phyloP scores from a whole-genome alignment of 2,113 vertebrate species.

The Cnemophilus loriae region DNA sequence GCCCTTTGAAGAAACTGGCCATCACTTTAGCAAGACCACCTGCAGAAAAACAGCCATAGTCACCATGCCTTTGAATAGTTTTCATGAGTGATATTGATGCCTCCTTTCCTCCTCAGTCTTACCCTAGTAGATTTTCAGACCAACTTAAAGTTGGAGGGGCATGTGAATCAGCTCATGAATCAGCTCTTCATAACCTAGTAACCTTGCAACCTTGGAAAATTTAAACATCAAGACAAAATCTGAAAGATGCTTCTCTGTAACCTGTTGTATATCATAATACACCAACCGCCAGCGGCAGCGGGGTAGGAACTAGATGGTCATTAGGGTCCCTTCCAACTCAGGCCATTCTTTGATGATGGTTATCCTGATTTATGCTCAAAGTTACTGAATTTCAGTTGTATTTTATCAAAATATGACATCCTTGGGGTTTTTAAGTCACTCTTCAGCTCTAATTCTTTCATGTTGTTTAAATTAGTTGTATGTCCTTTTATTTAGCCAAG shows the following conservation, averaged over 20 bases:
- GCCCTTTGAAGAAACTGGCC: not conserved
- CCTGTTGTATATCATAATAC: not conserved
- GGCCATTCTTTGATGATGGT: not conserved
- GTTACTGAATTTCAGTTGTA: not conserved
- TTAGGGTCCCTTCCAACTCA: not conserved
- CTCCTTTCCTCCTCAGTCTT: not conserved
- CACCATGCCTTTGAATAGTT: not conserved
- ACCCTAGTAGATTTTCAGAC: not conserved
- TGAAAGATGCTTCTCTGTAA: not conserved
- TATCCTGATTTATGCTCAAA: not conserved
- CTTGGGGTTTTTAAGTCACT: not conserved
- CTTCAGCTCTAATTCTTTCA: not conserved
- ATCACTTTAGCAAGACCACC: not conserved
- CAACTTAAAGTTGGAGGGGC: not conserved
- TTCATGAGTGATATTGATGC: not conserved
- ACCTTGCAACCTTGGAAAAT: not conserved
- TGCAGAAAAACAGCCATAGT: not conserved
- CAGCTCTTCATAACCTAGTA: not conserved
- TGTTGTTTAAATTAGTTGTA: not conserved
- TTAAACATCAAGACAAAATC: not conserved
- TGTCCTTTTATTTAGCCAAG: not conserved
- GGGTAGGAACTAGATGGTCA: too few species aligned
- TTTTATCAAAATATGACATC: not conserved
- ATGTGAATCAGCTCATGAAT: not conserved
- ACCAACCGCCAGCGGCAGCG: rapidly evolving